phyloP scores from a whole-genome alignment of 2,888 invertebrate species.

The Pristionchus exspectatus region DNA sequence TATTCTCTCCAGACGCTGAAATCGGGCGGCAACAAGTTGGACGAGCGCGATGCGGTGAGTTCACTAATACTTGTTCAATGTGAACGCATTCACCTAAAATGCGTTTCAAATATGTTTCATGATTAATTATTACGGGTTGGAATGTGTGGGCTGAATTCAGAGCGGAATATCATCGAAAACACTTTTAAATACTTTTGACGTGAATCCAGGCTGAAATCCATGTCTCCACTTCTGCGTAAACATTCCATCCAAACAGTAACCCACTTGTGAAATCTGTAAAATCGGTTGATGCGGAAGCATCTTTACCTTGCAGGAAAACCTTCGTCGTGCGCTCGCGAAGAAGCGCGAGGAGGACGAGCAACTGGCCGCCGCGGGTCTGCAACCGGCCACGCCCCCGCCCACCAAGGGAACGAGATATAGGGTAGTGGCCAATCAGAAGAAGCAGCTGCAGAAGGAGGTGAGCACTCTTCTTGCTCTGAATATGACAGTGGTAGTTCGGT shows the following conservation, averaged over 20 bases:
- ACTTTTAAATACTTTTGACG: neutral
- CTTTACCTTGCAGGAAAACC: neutral
- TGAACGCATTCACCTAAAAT: neutral
- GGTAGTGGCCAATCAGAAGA: conserved; percentile 25
- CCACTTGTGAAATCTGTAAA: too few relatives aligned
- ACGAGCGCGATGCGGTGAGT: conserved; percentile 35
- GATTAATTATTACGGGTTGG: neutral
- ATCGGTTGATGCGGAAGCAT: too few relatives aligned
- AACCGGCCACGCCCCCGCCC: neutral
- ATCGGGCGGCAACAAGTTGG: neutral
- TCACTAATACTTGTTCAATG: neutral
- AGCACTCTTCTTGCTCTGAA: too few relatives aligned
- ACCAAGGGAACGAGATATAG: conserved; percentile 17
- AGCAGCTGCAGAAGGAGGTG: neutral
- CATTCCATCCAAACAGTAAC: neutral
- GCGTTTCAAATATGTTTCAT: neutral
- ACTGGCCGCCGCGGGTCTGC: neutral
- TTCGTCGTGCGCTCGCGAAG: neutral
- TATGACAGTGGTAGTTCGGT: too few relatives aligned
- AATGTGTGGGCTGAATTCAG: neutral
- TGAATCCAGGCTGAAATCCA: neutral
- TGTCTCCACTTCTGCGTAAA: neutral
- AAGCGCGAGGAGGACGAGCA: neutral
- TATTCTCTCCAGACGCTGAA: neutral
- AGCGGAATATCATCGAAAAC: neutral